phyloP scores from a whole-genome alignment of 2,888 invertebrate genomes.

The Druceiella hillmani region DNA sequence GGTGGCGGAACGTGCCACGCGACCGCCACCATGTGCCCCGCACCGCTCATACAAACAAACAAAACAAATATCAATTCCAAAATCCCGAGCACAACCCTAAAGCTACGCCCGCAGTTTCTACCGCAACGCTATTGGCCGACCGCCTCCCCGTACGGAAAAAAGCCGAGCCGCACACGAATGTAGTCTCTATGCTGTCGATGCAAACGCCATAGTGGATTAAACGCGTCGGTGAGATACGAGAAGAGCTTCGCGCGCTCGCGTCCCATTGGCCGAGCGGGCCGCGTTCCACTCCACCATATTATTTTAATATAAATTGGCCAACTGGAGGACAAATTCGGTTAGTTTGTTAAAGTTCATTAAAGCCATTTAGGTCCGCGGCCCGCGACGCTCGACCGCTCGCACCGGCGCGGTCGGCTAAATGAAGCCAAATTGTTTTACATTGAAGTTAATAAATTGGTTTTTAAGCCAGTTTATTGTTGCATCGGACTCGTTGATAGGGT shows the following conservation, averaged over 20 bases:
- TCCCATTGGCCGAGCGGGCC: constrained; percentile 6
- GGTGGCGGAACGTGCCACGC: constrained; percentile 44
- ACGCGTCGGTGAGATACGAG: too few species aligned
- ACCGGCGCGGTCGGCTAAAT: constrained; percentile 37
- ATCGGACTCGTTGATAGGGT: constrained; percentile 20
- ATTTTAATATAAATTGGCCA: constrained; percentile 56
- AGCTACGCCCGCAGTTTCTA: constrained; percentile 1
- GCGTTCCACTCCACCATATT: constrained; percentile 31
- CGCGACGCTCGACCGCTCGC: constrained; percentile 48
- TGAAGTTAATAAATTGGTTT: constrained; percentile 25
- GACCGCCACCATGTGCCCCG: constrained; percentile 21
- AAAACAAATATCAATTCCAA: too few species aligned
- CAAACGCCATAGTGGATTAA: too few species aligned
- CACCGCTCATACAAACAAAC: constrained; percentile 26
- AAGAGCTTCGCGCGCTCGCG: constrained; percentile 26
- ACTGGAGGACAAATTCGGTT: constrained; percentile 52
- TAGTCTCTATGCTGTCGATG: too few species aligned
- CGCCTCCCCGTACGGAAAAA: too few species aligned
- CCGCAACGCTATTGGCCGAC: constrained; percentile 5
- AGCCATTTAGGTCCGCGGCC: constrained; percentile 52
- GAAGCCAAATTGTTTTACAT: constrained; percentile 50
- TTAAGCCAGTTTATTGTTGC: constrained; percentile 16
- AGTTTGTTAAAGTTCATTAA: constrained; percentile 56
- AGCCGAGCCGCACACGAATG: too few species aligned
- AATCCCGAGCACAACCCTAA: too few species aligned